phyloP scores from a whole-genome alignment of 2,797 vertebrate species.

The Sphaeramia orbicularis region DNA sequence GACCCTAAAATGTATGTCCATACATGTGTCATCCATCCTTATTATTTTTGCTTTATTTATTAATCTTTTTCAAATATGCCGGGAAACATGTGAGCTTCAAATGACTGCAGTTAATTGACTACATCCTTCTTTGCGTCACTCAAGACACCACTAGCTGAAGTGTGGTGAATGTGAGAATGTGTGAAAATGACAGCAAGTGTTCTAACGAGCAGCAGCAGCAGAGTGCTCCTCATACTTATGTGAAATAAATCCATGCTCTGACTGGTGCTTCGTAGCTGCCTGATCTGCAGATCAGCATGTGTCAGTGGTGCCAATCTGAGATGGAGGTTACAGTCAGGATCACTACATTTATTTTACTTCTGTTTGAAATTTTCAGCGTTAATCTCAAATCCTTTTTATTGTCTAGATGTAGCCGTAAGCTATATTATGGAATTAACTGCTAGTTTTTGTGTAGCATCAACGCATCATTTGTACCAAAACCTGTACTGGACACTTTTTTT shows the following conservation, averaged over 20 bases:
- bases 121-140: slow-evolving; percentile 73
- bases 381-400: slow-evolving; percentile 4
- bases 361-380: not conserved
- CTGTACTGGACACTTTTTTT: too few relatives aligned
- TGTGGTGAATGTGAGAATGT: slow-evolving; percentile 63
- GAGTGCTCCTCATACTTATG: slow-evolving; percentile 52
- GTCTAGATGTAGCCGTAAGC: not conserved
- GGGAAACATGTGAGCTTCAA: slow-evolving; percentile 51
- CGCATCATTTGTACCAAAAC: not conserved
- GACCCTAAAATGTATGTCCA: too few relatives aligned
- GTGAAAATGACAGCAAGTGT: slow-evolving; percentile 71
- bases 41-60: too few relatives aligned
- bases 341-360: not conserved
- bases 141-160: slow-evolving; percentile 59
- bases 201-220: slow-evolving; percentile 59
- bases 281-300: slow-evolving; percentile 50
- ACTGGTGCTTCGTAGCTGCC: slow-evolving; percentile 54
- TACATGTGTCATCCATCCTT: too few relatives aligned
- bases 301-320: slow-evolving; percentile 36
- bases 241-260: slow-evolving; percentile 52
- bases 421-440: too few relatives aligned
- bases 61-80: slow-evolving; percentile 49
- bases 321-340: slow-evolving; percentile 7
- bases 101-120: slow-evolving; percentile 65
- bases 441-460: too few relatives aligned